phyloP scores from a whole-genome alignment of 2,797 vertebrate genomes.

The Choloepus didactylus region DNA sequence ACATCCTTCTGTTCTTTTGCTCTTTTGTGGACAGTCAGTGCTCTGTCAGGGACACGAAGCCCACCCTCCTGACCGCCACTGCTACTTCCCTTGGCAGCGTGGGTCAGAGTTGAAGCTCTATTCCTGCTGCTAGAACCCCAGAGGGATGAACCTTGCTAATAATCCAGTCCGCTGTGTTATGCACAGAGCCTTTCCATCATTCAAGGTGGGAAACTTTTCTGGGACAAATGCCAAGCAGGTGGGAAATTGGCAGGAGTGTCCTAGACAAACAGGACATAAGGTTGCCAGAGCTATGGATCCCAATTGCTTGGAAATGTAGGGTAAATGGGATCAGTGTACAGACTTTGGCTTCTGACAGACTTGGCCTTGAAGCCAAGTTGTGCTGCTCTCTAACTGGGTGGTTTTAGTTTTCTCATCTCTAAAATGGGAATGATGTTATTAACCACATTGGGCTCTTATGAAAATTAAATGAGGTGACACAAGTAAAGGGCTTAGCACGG shows the following conservation, averaged over 20 bases:
- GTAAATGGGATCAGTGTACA: background rate
- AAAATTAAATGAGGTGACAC: background rate
- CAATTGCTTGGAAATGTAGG: too few relatives aligned
- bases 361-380: too few relatives aligned
- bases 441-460: background rate
- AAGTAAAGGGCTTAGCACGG: background rate
- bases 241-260: background rate
- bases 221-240: background rate
- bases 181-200: background rate
- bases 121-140: background rate
- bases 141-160: background rate
- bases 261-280: background rate
- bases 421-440: background rate
- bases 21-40: background rate
- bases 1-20: background rate
- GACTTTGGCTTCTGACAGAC: background rate
- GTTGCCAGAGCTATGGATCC: too few relatives aligned
- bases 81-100: background rate
- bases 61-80: background rate
- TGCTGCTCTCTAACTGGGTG: background rate
- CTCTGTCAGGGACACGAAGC: background rate
- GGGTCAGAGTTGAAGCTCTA: background rate
- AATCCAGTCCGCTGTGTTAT: background rate
- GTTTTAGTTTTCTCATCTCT: background rate
- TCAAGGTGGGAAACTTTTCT: background rate